Evolutionary conservation across 2,797 vertebrate species (phyloP).

Genomic region (Distichodus sexfasciatus): DNA sequence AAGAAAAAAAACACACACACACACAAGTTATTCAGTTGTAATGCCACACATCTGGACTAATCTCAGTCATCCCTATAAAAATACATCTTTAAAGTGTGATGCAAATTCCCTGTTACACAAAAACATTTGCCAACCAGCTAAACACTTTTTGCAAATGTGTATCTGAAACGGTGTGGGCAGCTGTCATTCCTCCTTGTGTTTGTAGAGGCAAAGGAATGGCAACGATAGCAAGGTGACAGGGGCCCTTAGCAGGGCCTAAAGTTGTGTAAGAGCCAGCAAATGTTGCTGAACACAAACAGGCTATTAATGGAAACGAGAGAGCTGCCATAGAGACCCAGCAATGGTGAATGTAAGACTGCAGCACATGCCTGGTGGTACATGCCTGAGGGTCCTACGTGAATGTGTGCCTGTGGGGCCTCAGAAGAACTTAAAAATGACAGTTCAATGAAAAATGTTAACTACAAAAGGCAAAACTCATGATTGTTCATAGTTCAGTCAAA

Average conservation of each 20-base stretch:
- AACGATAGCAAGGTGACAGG: neutral
- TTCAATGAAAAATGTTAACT: neutral
- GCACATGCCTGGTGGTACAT: slow-evolving; percentile 13
- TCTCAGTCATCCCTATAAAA: slow-evolving; percentile 18
- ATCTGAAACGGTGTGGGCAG: neutral
- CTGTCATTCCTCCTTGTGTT: neutral
- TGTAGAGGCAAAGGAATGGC: slow-evolving; percentile 5
- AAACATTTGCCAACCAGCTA: slow-evolving; percentile 13
- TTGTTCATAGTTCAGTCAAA: neutral
- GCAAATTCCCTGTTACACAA: slow-evolving; percentile 23
- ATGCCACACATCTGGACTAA: slow-evolving; percentile 28
- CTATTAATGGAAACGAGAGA: slow-evolving; percentile 46
- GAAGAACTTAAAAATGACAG: neutral
- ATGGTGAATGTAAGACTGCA: slow-evolving; percentile 23
- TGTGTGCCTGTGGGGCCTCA: neutral
- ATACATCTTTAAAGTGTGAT: slow-evolving; percentile 29
- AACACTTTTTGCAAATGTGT: neutral
- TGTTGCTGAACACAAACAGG: slow-evolving; percentile 40
- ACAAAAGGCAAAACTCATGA: too few relatives aligned
- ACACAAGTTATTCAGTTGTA: slow-evolving; percentile 17
- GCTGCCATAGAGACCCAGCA: slow-evolving; percentile 18
- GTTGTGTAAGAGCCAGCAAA: slow-evolving; percentile 29
- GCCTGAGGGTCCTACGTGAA: neutral
- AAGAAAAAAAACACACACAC: slow-evolving; percentile 2
- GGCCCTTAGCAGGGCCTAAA: neutral